Percentiles rank a stretch among this genome's conserved stretches.
These are phyloP conservation scores for Hemicrepidius hirtus DNA, from an alignment of 2,888 invertebrate genomes.

Conservation along the genomic window DNA sequence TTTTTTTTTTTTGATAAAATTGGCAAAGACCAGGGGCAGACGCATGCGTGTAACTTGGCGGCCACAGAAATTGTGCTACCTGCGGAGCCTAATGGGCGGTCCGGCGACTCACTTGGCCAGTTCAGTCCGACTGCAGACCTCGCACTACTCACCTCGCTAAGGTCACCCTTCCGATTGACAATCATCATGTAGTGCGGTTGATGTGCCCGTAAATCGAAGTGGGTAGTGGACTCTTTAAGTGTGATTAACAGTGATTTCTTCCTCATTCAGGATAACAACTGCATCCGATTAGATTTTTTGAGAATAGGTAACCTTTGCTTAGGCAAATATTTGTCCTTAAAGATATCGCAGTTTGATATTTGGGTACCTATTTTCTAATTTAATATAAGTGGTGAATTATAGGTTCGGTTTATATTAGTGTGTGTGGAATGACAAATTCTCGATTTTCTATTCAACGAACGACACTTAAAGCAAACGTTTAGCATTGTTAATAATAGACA, in stretches of 20 bases:
- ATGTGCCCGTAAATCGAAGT: constrained; percentile 38
- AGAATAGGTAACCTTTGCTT: constrained; percentile 13
- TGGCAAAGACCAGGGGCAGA: constrained; percentile 57
- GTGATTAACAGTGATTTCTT: constrained; percentile 25
- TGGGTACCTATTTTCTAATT: not conserved
- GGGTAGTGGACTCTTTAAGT: constrained; percentile 39
- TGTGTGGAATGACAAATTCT: not conserved
- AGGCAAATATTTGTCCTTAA: not conserved
- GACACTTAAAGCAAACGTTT: not conserved
- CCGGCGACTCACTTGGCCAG: constrained; percentile 68
- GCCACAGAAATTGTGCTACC: constrained; percentile 69
- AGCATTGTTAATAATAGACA: constrained; percentile 11
- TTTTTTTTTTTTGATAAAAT: constrained; percentile 48
- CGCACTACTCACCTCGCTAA: constrained; percentile 63
- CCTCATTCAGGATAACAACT: constrained; percentile 13
- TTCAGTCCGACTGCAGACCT: constrained; percentile 69
- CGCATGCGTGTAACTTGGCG: constrained; percentile 67
- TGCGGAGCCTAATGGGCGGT: constrained; percentile 69
- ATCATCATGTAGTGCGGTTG: constrained; percentile 50
- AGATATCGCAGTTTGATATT: not conserved
- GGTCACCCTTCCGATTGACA: constrained; percentile 49
- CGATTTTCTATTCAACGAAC: not conserved
- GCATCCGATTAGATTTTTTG: not conserved
- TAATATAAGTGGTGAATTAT: not conserved
- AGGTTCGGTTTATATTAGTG: not conserved